A percentile compares a stretch with the other conserved stretches of the same genome.
phyloP scores from a whole-genome alignment of 2,113 vertebrate species.

The Rattus rattus region DNA sequence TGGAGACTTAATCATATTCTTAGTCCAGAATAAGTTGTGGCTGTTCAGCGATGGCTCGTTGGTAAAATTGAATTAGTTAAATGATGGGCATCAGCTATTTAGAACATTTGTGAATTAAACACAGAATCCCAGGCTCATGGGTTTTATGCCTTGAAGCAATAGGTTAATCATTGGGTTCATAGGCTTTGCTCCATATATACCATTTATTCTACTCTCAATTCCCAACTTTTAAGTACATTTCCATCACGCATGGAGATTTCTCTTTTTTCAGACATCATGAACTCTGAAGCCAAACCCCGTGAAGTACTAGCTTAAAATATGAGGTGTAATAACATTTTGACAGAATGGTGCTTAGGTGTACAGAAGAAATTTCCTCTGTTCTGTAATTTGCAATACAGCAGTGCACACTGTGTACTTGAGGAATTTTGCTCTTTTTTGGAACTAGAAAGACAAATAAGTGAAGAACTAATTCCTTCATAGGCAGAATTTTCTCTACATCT shows the following conservation, averaged over 20 bases:
- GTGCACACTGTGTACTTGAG: background rate
- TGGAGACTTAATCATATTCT: background rate
- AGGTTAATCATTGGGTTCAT: background rate
- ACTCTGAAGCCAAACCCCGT: background rate
- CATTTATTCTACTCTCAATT: background rate
- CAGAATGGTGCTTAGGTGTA: background rate
- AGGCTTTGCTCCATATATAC: background rate
- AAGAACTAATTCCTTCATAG: background rate
- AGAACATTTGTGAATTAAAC: background rate
- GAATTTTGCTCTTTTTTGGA: background rate
- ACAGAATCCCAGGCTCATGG: background rate
- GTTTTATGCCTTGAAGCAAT: conserved; percentile 7
- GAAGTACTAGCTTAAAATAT: background rate
- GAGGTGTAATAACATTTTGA: conserved; percentile 25
- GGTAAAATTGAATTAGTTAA: background rate
- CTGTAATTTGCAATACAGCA: conserved; percentile 39
- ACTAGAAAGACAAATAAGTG: background rate
- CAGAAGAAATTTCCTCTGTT: background rate
- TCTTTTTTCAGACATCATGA: background rate
- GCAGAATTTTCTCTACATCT: background rate
- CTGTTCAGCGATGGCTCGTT: background rate
- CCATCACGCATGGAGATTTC: background rate
- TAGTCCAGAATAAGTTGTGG: background rate
- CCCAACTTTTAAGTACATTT: background rate
- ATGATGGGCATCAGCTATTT: background rate